phyloP scores from a whole-genome alignment of 1,140 invertebrate genomes.

The Saxidomus purpurata region DNA sequence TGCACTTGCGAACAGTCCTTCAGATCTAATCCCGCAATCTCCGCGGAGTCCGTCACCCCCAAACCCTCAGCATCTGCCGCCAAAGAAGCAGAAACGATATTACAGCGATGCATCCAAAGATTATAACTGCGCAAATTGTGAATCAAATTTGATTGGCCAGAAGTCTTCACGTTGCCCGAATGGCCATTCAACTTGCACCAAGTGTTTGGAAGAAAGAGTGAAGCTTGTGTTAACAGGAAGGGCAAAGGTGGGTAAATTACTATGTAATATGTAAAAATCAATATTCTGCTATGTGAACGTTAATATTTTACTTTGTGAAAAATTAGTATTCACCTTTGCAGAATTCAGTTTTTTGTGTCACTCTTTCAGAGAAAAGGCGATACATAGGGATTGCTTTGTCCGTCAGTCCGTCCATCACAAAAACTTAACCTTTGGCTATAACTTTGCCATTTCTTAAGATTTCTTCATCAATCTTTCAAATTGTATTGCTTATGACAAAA shows the following conservation, averaged over 20 bases:
- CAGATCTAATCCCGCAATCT: neutral
- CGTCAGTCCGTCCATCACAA: too few relatives aligned
- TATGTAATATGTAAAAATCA: too few relatives aligned
- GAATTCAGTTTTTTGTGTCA: too few relatives aligned
- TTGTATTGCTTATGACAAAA: too few relatives aligned
- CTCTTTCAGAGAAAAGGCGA: too few relatives aligned
- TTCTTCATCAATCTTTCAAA: too few relatives aligned
- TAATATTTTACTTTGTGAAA: too few relatives aligned
- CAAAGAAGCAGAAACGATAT: constrained; percentile 73
- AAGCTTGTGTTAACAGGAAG: constrained; percentile 80
- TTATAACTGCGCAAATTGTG: constrained; percentile 64
- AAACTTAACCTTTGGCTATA: too few relatives aligned
- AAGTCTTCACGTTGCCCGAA: constrained; percentile 76
- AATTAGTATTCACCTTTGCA: too few relatives aligned
- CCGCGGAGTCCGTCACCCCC: constrained; percentile 17
- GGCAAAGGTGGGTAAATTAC: constrained; percentile 72
- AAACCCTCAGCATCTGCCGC: constrained; percentile 62
- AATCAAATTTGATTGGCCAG: constrained; percentile 58
- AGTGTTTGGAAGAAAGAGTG: constrained; percentile 78
- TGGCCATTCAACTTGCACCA: constrained; percentile 76
- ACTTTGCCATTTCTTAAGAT: too few relatives aligned
- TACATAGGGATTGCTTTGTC: too few relatives aligned
- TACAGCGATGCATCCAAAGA: constrained; percentile 15
- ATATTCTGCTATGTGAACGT: too few relatives aligned
- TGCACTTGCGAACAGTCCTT: neutral